Evolutionary conservation across 2,797 vertebrate species (phyloP).

Genomic region (Rhadinocentrus ornatus): DNA sequence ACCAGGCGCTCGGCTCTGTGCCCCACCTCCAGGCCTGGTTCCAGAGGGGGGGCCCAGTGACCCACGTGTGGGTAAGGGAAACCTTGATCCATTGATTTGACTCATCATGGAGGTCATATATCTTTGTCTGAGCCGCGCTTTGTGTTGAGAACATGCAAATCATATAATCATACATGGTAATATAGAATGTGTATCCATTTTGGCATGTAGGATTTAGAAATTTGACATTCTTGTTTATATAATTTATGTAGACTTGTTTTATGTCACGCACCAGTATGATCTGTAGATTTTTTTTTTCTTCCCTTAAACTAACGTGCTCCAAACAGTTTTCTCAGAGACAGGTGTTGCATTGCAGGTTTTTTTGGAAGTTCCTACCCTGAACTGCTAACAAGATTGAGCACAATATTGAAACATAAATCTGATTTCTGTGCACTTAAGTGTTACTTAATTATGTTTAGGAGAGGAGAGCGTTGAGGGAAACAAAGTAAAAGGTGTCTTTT

Average conservation of each 20-base stretch:
- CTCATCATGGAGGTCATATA: no score
- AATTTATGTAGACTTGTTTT: not conserved
- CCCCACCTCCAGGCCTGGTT: no score
- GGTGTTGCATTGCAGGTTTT: not conserved
- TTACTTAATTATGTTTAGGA: conserved; percentile 13
- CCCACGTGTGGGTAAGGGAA: no score
- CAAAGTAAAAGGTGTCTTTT: not conserved
- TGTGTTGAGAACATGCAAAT: not conserved
- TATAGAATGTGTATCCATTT: not conserved
- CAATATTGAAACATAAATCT: not conserved
- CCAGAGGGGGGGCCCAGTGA: no score
- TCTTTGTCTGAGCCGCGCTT: no score
- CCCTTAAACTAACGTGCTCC: no score
- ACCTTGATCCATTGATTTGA: no score
- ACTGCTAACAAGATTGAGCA: conserved; percentile 4
- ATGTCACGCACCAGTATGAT: no score
- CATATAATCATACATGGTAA: not conserved
- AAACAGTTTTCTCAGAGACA: not conserved
- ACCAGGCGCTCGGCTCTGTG: no score
- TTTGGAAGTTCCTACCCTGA: conserved; percentile 2
- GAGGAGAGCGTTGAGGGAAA: conserved; percentile 1
- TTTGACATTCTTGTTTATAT: not conserved
- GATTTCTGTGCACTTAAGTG: conserved; percentile 7
- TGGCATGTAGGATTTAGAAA: not conserved
- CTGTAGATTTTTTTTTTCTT: no score